Percentiles rank a stretch among this genome's conserved stretches.
phyloP scores from a whole-genome alignment of 2,888 invertebrate species.

The Notodonta dromedarius region DNA sequence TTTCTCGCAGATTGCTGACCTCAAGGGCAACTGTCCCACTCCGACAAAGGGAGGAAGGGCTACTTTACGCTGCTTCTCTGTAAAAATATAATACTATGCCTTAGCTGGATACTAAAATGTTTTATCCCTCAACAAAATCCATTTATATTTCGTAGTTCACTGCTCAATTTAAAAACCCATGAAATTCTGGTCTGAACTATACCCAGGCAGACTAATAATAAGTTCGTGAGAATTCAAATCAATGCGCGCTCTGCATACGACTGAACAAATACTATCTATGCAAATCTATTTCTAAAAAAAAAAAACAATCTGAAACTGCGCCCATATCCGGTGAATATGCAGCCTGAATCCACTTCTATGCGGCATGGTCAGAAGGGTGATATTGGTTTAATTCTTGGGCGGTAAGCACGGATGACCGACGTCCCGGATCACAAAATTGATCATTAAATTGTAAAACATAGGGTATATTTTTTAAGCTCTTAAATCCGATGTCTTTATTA shows the following conservation, averaged over 20 bases:
- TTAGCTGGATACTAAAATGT: too few species aligned
- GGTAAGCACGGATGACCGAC: not conserved
- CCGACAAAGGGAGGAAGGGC: too few species aligned
- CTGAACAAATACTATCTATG: conserved; percentile 6
- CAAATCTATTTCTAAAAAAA: conserved; percentile 1
- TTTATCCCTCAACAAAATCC: too few species aligned
- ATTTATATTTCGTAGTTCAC: too few species aligned
- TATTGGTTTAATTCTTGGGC: not conserved
- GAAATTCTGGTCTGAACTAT: not conserved
- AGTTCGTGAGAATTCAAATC: not conserved
- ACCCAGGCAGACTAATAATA: not conserved
- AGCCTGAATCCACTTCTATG: not conserved
- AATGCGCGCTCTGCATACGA: not conserved
- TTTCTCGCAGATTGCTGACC: too few species aligned
- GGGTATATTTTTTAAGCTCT: not conserved
- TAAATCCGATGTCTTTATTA: not conserved
- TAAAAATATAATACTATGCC: too few species aligned
- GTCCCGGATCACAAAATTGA: too few species aligned
- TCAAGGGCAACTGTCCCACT: too few species aligned
- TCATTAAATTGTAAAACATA: too few species aligned
- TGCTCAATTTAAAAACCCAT: not conserved
- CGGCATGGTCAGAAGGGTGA: not conserved
- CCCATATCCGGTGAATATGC: not conserved
- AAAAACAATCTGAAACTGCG: not conserved
- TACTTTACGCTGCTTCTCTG: too few species aligned